Conservation (phyloP, 2,888 invertebrate genomes). For the Mythimna ferrago region DNA sequence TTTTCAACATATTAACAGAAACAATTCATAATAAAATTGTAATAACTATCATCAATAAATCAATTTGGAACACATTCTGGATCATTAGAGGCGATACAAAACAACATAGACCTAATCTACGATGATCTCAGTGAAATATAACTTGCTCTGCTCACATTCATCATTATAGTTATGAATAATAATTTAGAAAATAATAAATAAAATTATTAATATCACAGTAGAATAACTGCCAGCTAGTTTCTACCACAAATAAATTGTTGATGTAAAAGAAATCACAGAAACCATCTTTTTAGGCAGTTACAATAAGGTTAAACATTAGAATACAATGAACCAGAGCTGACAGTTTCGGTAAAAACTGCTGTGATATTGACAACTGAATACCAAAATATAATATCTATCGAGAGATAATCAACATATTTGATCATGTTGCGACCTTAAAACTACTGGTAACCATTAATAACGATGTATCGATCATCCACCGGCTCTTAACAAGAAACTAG, state of each 20-base stretch:
- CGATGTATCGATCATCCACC: conserved; percentile 73
- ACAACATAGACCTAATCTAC: conserved; percentile 83
- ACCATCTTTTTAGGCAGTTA: conserved; percentile 30
- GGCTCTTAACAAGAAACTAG: conserved; percentile 72
- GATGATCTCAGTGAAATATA: conserved; percentile 82
- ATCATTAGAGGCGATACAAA: conserved; percentile 77
- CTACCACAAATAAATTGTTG: conserved; percentile 58
- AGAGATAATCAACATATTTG: conserved; percentile 80
- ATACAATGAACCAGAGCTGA: conserved; percentile 72
- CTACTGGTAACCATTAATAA: conserved; percentile 88
- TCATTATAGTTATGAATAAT: conserved; percentile 85
- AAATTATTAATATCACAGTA: conserved; percentile 90
- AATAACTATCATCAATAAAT: conserved; percentile 82
- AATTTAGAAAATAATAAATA: conserved; percentile 88
- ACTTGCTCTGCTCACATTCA: conserved; percentile 79
- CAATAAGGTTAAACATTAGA: conserved; percentile 7
- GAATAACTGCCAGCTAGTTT: conserved; percentile 86
- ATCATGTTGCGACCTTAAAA: conserved; percentile 81
- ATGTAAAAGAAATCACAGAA: conserved; percentile 25
- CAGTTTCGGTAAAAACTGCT: conserved; percentile 85
- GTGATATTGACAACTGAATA: conserved; percentile 88
- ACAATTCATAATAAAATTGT: conserved; percentile 77
- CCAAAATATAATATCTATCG: conserved; percentile 74
- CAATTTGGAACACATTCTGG: conserved; percentile 87
- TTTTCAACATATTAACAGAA: conserved; percentile 73